A percentile compares a stretch with the other conserved stretches of the same genome.
Conservation (phyloP, 2,888 invertebrate genomes). For the Dinocampus coccinellae region DNA sequence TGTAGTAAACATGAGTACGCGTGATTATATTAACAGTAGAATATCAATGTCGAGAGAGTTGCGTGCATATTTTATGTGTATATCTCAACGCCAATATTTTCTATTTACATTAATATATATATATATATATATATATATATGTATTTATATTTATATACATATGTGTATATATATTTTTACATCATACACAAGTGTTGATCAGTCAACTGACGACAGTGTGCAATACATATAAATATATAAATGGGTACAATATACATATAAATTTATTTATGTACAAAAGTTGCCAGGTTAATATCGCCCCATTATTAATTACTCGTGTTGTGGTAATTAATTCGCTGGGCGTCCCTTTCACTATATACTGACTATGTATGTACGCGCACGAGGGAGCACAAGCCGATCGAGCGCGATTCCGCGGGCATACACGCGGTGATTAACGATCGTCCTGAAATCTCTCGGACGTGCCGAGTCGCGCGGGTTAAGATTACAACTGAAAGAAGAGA, state of each 20-base stretch:
- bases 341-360: conserved; percentile 22
- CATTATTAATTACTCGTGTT: conserved; percentile 20
- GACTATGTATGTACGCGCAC: neutral
- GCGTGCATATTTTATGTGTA: neutral
- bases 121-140: neutral
- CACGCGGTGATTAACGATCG: conserved; percentile 28
- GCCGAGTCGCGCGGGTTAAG: neutral
- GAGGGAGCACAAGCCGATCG: conserved; percentile 26
- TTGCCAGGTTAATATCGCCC: conserved; percentile 15
- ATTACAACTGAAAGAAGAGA: no score
- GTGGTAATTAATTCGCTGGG: conserved; percentile 26
- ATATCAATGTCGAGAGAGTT: conserved; percentile 2
- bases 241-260: conserved; percentile 9
- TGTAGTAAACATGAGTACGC: conserved; percentile 1
- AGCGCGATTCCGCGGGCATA: conserved; percentile 25
- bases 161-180: neutral
- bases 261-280: conserved; percentile 3
- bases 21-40: neutral
- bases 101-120: neutral
- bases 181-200: conserved; percentile 3
- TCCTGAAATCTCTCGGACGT: conserved; percentile 16
- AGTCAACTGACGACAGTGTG: neutral
- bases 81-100: neutral
- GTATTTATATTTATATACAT: neutral
- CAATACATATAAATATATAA: neutral